Evolutionary conservation across 1,140 invertebrate genomes (phyloP).

Genomic region (Maniola jurtina): DNA sequence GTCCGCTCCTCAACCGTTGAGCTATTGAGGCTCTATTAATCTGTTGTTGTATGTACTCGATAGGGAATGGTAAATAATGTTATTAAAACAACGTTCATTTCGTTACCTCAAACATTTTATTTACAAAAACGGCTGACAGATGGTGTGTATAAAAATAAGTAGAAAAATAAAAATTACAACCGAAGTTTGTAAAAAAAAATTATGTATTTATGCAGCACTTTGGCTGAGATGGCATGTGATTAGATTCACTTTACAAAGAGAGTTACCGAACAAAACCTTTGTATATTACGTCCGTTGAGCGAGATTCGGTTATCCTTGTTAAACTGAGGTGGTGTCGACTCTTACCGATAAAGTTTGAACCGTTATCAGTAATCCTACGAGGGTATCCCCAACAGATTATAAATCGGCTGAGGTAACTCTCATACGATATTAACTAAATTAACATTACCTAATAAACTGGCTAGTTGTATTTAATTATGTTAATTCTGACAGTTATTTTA

Average conservation of each 20-base stretch:
- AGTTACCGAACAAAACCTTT: slow-evolving; percentile 68
- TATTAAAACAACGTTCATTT: neutral
- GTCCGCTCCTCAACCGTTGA: too few relatives aligned
- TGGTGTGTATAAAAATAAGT: neutral
- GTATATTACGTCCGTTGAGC: slow-evolving; percentile 51
- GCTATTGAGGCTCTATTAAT: too few relatives aligned
- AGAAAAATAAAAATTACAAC: neutral
- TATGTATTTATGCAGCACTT: slow-evolving; percentile 60
- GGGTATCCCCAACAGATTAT: neutral
- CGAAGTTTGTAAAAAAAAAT: slow-evolving; percentile 1
- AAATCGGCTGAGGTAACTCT: slow-evolving; percentile 6
- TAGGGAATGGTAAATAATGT: neutral
- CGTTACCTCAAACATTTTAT: neutral
- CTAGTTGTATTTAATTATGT: neutral
- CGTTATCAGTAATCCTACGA: slow-evolving; percentile 28
- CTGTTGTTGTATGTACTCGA: too few relatives aligned
- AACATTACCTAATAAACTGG: neutral
- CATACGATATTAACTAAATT: neutral
- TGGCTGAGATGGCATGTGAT: slow-evolving; percentile 74
- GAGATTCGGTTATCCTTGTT: slow-evolving; percentile 43
- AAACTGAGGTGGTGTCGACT: slow-evolving; percentile 36
- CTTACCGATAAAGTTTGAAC: slow-evolving; percentile 30
- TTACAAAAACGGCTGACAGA: neutral
- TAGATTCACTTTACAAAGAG: slow-evolving; percentile 70
- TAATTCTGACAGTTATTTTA: neutral